Base-by-base conservation (phyloP, 2,113 vertebrate genomes). In the Perca fluviatilis region DNA sequence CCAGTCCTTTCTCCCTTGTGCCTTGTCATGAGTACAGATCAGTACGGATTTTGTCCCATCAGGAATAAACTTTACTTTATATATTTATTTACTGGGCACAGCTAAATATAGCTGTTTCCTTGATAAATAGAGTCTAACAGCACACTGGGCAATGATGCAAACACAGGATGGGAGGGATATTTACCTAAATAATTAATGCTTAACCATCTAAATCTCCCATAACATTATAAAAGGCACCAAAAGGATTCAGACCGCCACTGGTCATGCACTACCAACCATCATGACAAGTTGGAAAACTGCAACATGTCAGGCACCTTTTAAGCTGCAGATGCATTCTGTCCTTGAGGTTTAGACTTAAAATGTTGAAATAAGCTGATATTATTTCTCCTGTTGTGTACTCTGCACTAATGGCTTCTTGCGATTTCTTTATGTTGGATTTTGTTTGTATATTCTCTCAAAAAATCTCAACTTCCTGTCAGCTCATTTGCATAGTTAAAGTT, bases 401-500 rank as follows among this genome's bases (percentile, higher is more conserved):
- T 62, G 18, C 64, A 27, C 73, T 66, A 56, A 66, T 56, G 43
- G 60, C 30, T 64, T 25, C 27, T 76, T 40, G 27, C 66, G 61
- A 62, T 54, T 64, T 47, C 51, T 63, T 66, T 62, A 30, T 69
- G 33, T 79, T 62, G 64, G 30, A 51, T 78, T 60, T 82, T 71
- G 64, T 69, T 72, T 49, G 21, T 27, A 82, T 77, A 40, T 40
- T 65, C 49, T 77, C 53, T 70, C 15, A 25, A 2, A 49, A 40
- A 69, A 77, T 64, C n/a, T 70, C 36, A 49, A 43, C 58, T 81
- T 23, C 30, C 46, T 77, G 46, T 70, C 79, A 63, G 65, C 33
- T 75, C 40, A 83, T 85, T 83, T 86, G 74, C 80, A 87, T 76
- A 60, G 57, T 68, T 60, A 16, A 23, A 51, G 30, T 74, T 79